Evolutionary conservation across 2,113 vertebrate species (phyloP), one percentile per base, ranked within the genome.

Genomic region (Zingel zingel): DNA sequence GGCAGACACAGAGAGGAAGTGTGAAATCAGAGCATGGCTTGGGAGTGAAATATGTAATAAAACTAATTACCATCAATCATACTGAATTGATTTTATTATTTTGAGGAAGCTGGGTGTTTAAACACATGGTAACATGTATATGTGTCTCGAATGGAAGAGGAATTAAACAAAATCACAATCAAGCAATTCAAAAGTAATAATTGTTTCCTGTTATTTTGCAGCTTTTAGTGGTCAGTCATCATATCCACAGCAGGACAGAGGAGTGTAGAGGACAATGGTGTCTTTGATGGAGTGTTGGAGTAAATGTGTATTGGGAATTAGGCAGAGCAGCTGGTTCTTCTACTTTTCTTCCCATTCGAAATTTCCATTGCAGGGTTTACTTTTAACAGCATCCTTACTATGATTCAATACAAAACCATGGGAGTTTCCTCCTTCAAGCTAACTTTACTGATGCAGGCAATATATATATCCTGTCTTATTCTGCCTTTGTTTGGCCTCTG

Each of bases 361-460:
- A 73, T 59, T 59, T 74, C 59, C 30, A 63, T 39, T 23, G 48
- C 27, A 23, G 45, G 45, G 30, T 61, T 50, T 63, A 63, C 16
- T 1, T 59, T 30, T 30, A 36, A 50, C 9, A 25, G 30, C 1
- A 9, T 14, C 5, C 27, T 62, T 21, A 27, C 27, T 30, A n/a
- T 71, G n/a, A 61, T 15, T 36, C 6, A 33, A 48, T 15, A 73
- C 2, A 27, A 43, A 57, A 73, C 48, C 23, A 15, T 16, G 1
- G 27, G 27, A 45, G 54, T 30, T 5, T 19, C 15, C 15, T 18
- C 8, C 14, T 25, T 56, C 30, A 56, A 56, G 8, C 8, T 6
- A 57, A 66, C 15, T 15, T 27, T 3, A 48, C 8, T 16, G 43
- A 18, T 47, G 3, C 64, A 48, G 18, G 45, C 15, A 54, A 39